Percentiles rank a stretch among this genome's conserved stretches.
These are phyloP conservation scores for Pteronura brasiliensis DNA, from an alignment of 2,113 vertebrate genomes.

Conservation along the genomic window DNA sequence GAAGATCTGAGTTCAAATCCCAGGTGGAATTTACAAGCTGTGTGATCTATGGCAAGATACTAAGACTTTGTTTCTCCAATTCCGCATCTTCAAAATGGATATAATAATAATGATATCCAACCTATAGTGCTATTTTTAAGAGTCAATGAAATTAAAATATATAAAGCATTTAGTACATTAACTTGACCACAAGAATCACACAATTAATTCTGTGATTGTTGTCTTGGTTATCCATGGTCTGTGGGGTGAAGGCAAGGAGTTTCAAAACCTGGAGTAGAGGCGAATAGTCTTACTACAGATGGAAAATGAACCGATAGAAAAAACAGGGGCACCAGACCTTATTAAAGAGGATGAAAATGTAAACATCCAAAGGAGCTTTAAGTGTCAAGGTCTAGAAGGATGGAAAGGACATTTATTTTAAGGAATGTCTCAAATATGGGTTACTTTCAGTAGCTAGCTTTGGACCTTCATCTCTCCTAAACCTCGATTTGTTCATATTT, in stretches of 20 bases:
- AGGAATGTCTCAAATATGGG: not conserved
- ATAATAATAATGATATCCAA: not conserved
- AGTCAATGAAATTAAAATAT: not conserved
- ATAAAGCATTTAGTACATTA: not conserved
- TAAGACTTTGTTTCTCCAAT: not conserved
- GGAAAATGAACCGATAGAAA: not conserved
- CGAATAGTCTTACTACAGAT: not conserved
- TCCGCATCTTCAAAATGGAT: not conserved
- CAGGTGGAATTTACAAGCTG: not conserved
- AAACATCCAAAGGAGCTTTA: not conserved
- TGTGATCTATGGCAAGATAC: not conserved
- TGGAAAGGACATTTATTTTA: not conserved
- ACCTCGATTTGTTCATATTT: not conserved
- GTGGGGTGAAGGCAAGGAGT: accelerated
- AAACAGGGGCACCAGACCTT: not conserved
- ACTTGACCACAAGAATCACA: not conserved
- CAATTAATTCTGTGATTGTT: not conserved
- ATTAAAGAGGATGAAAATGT: not conserved
- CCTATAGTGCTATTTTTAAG: not conserved
- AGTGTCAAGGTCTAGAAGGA: not conserved
- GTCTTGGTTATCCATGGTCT: not conserved
- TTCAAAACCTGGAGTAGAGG: not conserved
- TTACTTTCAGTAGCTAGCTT: not conserved
- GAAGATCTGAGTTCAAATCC: not conserved
- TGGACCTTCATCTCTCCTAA: not conserved